Base-by-base conservation (phyloP, 2,797 vertebrate species). In the Cyclopterus lumpus region DNA sequence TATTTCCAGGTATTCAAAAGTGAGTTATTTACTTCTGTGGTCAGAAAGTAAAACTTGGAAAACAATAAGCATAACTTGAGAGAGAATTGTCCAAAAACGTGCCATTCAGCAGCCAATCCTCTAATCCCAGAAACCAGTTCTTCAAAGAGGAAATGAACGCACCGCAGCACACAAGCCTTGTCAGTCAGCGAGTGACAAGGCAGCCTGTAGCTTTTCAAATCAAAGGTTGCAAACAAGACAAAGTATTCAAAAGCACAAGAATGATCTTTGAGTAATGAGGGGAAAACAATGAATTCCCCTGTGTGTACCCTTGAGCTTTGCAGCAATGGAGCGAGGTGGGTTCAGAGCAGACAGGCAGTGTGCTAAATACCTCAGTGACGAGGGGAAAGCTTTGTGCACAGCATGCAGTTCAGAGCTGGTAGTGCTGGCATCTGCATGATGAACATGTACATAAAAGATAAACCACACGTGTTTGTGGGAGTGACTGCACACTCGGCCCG, bases 141-240 rank as follows among this genome's bases (percentile, higher is more conserved):
- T 49, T 80, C 26, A 71, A 63, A 59, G 26, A 69, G 15, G 38
- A 77, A 74, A 80, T 54, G 26, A 79, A 76, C 62, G 53, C 24
- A 28, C 3, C 1, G 2, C 59, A 15, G 42, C 46, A 46, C 75
- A 44, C 5, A 30, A 49, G 51, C 67, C 44, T 36, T 71, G 55
- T 61, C 79, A 80, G 55, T 61, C 79, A 80, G 82, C 67, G 2
- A 34, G 22, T 55, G 54, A 73, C 61, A 67, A 67, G 81, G 64
- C 46, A 51, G 57, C 69, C 59, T 62, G 66, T 54, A 74, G 75
- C 70, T 28, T 62, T 66, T 77, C 36, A 69, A 62, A 77, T 74
- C 32, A 74, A 75, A 77, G 36, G 48, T 11, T 30, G 68, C 72
- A 81, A 77, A 79, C 61, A 77, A 5, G 53, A 54, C 55, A 75